Conservation (phyloP, 2,113 vertebrate genomes). For the Lamprologus callipterus region DNA sequence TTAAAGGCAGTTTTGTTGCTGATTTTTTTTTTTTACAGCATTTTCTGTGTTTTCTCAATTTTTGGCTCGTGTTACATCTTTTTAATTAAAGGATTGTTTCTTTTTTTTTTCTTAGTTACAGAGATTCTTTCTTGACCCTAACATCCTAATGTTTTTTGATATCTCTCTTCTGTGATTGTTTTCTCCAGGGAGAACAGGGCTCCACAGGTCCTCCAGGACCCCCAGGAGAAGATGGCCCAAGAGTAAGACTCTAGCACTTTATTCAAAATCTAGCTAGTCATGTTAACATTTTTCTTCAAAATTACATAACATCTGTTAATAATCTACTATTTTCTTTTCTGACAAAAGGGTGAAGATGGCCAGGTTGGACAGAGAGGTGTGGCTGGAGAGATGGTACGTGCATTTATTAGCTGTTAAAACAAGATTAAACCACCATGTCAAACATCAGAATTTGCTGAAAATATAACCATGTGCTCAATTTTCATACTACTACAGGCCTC, state of each 20-base stretch:
- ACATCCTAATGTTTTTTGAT: background rate
- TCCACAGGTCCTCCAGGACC: conserved; percentile 85
- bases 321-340: background rate
- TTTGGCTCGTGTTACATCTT: background rate
- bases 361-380: conserved; percentile 92
- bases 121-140: background rate
- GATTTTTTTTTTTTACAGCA: background rate
- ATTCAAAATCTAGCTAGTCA: background rate
- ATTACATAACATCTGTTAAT: background rate
- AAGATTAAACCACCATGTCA: background rate
- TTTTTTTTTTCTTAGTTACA: background rate
- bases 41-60: background rate
- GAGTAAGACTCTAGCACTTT: conserved; percentile 71
- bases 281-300: background rate
- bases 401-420: background rate
- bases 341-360: conserved; percentile 91
- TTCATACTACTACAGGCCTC: background rate
- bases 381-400: conserved; percentile 91
- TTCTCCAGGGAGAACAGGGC: conserved; percentile 82
- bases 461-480: background rate
- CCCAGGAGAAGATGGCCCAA: conserved; percentile 90
- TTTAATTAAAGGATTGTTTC: background rate
- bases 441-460: background rate
- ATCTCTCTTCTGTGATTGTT: background rate
- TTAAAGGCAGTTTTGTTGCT: conserved; percentile 29